Base-by-base conservation (phyloP, 2,797 vertebrate genomes). In the Sparus aurata region DNA sequence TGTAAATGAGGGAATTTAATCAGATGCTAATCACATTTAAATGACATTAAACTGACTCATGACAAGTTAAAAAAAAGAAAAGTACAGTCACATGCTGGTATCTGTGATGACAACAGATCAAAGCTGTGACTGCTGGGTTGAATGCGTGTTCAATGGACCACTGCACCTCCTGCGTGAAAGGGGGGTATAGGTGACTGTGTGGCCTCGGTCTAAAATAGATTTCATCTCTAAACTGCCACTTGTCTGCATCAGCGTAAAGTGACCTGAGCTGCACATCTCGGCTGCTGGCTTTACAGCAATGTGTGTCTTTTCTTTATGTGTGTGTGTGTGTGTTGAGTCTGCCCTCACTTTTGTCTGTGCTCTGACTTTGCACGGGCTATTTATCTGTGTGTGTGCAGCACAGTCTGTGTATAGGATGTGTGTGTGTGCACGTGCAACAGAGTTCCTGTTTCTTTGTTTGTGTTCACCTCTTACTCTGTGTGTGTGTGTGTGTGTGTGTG, bases 201-300 rank as follows among this genome's bases (percentile, higher is more conserved):
- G 80, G 79, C 63, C 78, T 62, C 20, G 12, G 77, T 84, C 77
- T 82, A 76, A 92, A 93, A 91, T 86, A 87, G 85, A 87, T 65
- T 49, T 20, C 20, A 67, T 68, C 69, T 83, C 75, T 69, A 59
- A 77, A 83, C 79, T 87, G 79, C 75, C 30, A 69, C 77, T 79
- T 30, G 62, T 87, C 75, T 84, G 74, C 80, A 87, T 91, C 87
- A 87, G 89, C 80, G 83, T 88, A 89, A 91, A 91, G 62, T 81
- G 86, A 91, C 84, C 86, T 55, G 71, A 22, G 69, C 84, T 77
- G 71, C 80, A 71, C 64, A 76, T 72, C 67, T 4, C 82, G 55
- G 53, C 74, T 68, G 72, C 69, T 67, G 57, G 75, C 70, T 80
- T 34, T 43, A 69, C 69, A 82, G 59, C 75, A 12, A 46, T 23